Conservation (phyloP, 1,140 invertebrate genomes). For the Anthonomus grandis region DNA sequence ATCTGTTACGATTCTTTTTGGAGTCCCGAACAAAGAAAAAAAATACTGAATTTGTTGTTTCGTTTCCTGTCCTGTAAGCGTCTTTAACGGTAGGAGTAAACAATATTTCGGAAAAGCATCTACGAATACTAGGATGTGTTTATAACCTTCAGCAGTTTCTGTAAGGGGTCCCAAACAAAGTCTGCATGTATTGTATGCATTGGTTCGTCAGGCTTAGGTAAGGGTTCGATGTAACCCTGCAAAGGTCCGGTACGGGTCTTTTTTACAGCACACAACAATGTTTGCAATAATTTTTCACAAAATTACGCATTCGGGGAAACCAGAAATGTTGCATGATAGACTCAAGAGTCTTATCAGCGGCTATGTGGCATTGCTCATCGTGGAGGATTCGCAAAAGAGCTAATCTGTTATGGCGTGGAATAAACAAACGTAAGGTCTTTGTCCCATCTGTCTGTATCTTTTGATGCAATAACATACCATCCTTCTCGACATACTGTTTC, state of each 20-base stretch:
- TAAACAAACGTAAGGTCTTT: conserved; percentile 10
- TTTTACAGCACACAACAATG: conserved; percentile 16
- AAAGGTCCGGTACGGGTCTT: conserved; percentile 13
- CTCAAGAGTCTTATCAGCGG: conserved; percentile 17
- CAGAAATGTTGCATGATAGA: conserved; percentile 10
- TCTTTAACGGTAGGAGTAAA: background rate
- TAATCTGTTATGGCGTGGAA: conserved; percentile 8
- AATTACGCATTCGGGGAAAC: conserved; percentile 16
- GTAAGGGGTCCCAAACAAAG: conserved; percentile 33
- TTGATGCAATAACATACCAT: background rate
- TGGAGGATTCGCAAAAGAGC: conserved; percentile 5
- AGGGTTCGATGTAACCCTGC: conserved; percentile 12
- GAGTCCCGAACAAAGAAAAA: conserved; percentile 14
- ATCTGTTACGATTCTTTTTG: background rate
- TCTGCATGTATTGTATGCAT: conserved; percentile 38
- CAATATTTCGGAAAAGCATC: conserved; percentile 14
- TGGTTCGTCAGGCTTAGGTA: conserved; percentile 32
- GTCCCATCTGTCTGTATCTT: background rate
- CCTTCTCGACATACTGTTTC: background rate
- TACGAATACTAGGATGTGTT: conserved; percentile 15
- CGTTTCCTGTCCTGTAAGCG: background rate
- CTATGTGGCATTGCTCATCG: conserved; percentile 18
- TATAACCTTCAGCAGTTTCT: conserved; percentile 17
- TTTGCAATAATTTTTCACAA: conserved; percentile 16
- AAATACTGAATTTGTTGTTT: background rate